Conservation (phyloP, 2,888 invertebrate genomes). For the Drosophila anomelani region DNA sequence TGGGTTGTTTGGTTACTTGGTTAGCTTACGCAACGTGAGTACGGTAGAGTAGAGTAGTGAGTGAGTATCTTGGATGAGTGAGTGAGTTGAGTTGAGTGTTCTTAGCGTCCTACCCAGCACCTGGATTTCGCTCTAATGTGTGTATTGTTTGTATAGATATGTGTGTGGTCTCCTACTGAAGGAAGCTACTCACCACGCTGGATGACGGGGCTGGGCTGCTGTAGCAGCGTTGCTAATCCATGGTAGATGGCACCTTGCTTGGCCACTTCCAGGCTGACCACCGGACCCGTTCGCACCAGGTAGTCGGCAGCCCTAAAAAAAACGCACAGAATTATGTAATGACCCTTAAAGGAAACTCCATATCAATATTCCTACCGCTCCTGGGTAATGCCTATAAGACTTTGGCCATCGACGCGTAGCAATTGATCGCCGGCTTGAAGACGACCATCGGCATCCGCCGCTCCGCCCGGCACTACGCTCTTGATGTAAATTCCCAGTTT, state of each 20-base stretch:
- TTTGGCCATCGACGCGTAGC: conserved; percentile 97
- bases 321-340: background rate
- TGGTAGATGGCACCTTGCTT: conserved; percentile 99
- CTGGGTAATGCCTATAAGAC: conserved; percentile 93
- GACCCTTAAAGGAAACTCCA: no score
- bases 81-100: conserved; percentile 39
- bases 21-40: conserved; percentile 65
- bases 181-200: conserved; percentile 87
- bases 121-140: conserved; percentile 53
- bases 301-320: conserved; percentile 94
- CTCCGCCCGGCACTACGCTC: conserved; percentile 97
- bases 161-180: conserved; percentile 21
- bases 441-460: conserved; percentile 96
- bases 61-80: conserved; percentile 33
- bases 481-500: conserved; percentile 99
- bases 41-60: conserved; percentile 40
- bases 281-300: conserved; percentile 96
- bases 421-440: conserved; percentile 98
- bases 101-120: conserved; percentile 72
- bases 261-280: conserved; percentile 97
- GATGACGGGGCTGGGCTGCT: conserved; percentile 94
- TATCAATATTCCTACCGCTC: conserved; percentile 86
- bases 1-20: conserved; percentile 51
- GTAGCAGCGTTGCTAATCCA: conserved; percentile 95
- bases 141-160: conserved; percentile 32